Percentiles rank a stretch among this genome's conserved stretches.
These are phyloP conservation scores for Sebastes cheni DNA, from an alignment of 2,797 vertebrate species.

Conservation along the genomic window DNA sequence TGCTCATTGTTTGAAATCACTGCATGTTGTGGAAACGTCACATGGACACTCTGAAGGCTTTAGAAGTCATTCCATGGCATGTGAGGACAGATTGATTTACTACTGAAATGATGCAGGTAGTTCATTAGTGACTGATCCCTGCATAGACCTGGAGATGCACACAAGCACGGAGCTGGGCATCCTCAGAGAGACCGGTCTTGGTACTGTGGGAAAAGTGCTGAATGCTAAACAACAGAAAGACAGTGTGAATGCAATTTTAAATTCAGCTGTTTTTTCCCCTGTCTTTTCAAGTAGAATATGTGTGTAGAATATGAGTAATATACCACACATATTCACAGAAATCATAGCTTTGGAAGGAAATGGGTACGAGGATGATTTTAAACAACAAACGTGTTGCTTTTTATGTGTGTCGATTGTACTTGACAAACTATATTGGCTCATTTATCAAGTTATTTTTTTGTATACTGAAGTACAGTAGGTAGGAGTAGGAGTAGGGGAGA, in stretches of 20 bases:
- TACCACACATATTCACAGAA: not conserved
- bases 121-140: not conserved
- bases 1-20: not conserved
- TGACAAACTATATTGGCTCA: not conserved
- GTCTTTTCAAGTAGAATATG: not conserved
- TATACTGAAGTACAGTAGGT: not conserved
- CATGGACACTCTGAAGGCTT: not conserved
- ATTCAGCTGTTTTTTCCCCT: not conserved
- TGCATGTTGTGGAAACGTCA: not conserved
- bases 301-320: not conserved
- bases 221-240: not conserved
- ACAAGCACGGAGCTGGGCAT: rapidly evolving
- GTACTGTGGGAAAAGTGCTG: not conserved
- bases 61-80: not conserved
- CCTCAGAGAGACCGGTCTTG: not conserved
- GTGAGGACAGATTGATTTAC: not conserved
- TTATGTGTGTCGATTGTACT: not conserved
- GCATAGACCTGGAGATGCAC: not conserved
- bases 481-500: not conserved
- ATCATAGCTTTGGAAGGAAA: not conserved
- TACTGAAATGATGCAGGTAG: not conserved
- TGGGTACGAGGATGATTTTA: not conserved
- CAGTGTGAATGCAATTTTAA: not conserved
- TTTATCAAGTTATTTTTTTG: not conserved
- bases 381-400: not conserved